These are phyloP conservation scores for Xanthia togata DNA, from an alignment of 2,888 invertebrate species.

Conservation along the genomic window DNA sequence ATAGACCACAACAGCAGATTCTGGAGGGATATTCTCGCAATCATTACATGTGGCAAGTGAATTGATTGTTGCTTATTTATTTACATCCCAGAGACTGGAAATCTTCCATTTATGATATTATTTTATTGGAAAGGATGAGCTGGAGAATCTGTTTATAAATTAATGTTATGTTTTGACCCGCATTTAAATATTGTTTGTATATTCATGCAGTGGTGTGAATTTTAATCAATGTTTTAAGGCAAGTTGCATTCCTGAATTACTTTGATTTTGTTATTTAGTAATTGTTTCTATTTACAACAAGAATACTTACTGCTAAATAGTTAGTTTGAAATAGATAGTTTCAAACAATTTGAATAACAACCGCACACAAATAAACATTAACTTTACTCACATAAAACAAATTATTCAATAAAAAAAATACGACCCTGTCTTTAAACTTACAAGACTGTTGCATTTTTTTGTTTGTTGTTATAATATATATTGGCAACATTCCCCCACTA, in stretches of 20 bases:
- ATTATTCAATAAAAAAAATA: not conserved
- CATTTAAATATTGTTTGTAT: slow-evolving; percentile 48
- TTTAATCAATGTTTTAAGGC: slow-evolving; percentile 39
- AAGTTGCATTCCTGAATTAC: slow-evolving; percentile 44
- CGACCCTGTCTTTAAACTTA: not conserved
- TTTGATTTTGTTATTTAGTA: slow-evolving; percentile 35
- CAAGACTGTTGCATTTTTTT: not conserved
- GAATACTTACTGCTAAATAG: slow-evolving; percentile 7
- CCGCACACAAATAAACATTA: not conserved
- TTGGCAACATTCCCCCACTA: slow-evolving; percentile 19
- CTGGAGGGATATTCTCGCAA: slow-evolving; percentile 60
- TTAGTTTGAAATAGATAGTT: slow-evolving; percentile 9
- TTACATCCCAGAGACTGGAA: slow-evolving; percentile 52
- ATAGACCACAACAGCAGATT: slow-evolving; percentile 57
- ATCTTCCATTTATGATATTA: slow-evolving; percentile 37
- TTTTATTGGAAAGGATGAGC: slow-evolving; percentile 43
- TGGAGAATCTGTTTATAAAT: slow-evolving; percentile 43
- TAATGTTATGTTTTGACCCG: slow-evolving; percentile 30
- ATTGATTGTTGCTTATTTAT: slow-evolving; percentile 55
- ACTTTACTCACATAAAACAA: not conserved
- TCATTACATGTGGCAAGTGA: slow-evolving; percentile 57
- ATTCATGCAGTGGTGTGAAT: slow-evolving; percentile 42
- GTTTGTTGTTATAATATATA: not conserved
- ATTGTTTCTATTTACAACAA: slow-evolving; percentile 15
- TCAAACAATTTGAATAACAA: not conserved